Conservation (phyloP, 2,888 invertebrate species). For the Caenorhabditis sp. region DNA sequence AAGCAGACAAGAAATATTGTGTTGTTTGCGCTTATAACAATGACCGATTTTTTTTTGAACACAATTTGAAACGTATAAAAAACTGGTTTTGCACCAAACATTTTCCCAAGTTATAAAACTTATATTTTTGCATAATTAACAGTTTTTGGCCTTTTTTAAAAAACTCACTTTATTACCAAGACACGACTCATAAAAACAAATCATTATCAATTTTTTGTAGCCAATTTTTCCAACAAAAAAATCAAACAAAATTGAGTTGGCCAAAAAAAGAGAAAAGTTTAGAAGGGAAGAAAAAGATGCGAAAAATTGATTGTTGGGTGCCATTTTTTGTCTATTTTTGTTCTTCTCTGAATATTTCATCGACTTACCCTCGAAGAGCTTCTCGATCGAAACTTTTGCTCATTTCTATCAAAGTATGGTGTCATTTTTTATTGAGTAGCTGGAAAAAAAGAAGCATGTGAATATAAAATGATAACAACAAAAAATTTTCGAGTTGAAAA, state of each 20-base stretch:
- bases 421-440: neutral
- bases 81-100: no score
- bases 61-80: no score
- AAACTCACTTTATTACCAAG: neutral
- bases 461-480: neutral
- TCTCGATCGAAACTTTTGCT: neutral
- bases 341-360: neutral
- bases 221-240: no score
- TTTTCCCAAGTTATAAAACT: no score
- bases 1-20: no score
- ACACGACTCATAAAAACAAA: constrained; percentile 3
- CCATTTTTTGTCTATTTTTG: neutral
- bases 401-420: constrained; percentile 1
- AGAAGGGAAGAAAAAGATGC: neutral
- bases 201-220: no score
- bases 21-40: no score
- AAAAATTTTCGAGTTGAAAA: neutral
- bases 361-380: constrained; percentile 1
- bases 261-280: neutral
- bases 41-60: no score
- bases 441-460: neutral
- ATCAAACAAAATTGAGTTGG: neutral
- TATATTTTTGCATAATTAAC: no score
- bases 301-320: neutral
- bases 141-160: neutral